Base-by-base conservation (phyloP, 2,888 invertebrate genomes). In the Mamestra brassicae region DNA sequence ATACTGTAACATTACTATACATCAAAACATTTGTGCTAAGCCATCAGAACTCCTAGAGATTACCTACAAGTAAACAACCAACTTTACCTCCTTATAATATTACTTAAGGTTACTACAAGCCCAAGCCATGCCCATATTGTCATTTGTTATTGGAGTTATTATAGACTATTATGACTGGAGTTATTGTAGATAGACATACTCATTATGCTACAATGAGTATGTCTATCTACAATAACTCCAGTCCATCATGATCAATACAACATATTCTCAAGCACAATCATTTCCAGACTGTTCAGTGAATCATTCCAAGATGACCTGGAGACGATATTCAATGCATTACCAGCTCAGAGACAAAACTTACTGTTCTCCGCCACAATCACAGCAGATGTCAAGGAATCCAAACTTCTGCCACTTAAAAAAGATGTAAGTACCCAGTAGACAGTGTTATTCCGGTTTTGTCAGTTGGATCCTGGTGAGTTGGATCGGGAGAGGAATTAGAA, bases 341-440 rank as follows among this genome's bases (percentile, higher is more conserved):
- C 99, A 0, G 97, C 97, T 84, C 97, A 97, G 71, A 97, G 98
- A 78, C 99, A 99, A 90, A 99, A 98, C 74, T 96, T 99, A 26
- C 97, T 99, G 71, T 99, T 99, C 92, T 99, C 99, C 76, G 99
- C 99, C 0, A 99, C 99, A 0, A 98, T 99, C 92, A 99, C 99
- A 10, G 98, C 99, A 89, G 97, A 98, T 97, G 87, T 97, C 97
- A 92, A 97, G 96, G 95, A 98, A 97, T 97, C 97, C 96, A 92
- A 98, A 97, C 93, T 97, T 71, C 95, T 97, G 66, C 93, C 96
- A 0, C 92, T 97, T 26, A 94, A 97, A 60, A 97, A 97, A 88
- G 97, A 98, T 88, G 98, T 98, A 92, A 93, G 94, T 89, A 42
- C 17, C 4, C n/a, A n/a, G n/a, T n/a, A 15, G 47, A 47, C 13